These are phyloP conservation scores for Pogonocichla stellata DNA, from an alignment of 2,113 vertebrate genomes.

Conservation along the genomic window DNA sequence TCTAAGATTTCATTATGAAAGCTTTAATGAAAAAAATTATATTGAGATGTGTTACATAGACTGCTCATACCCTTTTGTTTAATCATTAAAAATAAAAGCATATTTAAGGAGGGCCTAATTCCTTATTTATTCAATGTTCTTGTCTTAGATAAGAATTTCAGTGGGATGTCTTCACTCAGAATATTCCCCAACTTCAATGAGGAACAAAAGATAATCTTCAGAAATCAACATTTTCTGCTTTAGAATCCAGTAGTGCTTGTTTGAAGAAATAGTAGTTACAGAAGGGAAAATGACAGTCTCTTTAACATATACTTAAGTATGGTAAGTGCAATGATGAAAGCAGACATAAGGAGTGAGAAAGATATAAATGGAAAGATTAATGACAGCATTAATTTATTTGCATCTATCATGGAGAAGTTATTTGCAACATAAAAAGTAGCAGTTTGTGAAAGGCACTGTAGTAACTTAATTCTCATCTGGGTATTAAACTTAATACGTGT, in stretches of 20 bases:
- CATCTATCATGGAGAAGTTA: constrained; percentile 50
- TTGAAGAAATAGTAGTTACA: constrained; percentile 53
- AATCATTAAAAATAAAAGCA: not conserved
- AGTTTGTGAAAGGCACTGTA: constrained; percentile 49
- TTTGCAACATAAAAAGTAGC: constrained; percentile 51
- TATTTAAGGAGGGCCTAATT: not conserved
- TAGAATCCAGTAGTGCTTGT: constrained; percentile 31
- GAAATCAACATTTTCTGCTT: constrained; percentile 18
- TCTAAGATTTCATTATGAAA: not conserved
- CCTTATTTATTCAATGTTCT: not conserved
- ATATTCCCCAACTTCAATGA: not conserved
- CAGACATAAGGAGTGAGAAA: constrained; percentile 66
- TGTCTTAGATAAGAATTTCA: not conserved
- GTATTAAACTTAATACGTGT: constrained; percentile 58
- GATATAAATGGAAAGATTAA: constrained; percentile 71
- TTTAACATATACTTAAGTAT: constrained; percentile 67
- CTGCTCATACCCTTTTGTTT: not conserved
- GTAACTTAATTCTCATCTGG: constrained; percentile 62
- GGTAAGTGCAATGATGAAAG: constrained; percentile 65
- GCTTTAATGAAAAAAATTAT: not conserved
- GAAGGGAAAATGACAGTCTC: constrained; percentile 64
- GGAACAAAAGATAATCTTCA: constrained; percentile 20
- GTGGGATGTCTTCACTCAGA: not conserved
- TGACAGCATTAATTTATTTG: constrained; percentile 70
- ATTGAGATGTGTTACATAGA: not conserved